These are phyloP conservation scores for Lepilemur septentrionalis DNA, from an alignment of 2,797 vertebrate genomes.

Conservation along the genomic window DNA sequence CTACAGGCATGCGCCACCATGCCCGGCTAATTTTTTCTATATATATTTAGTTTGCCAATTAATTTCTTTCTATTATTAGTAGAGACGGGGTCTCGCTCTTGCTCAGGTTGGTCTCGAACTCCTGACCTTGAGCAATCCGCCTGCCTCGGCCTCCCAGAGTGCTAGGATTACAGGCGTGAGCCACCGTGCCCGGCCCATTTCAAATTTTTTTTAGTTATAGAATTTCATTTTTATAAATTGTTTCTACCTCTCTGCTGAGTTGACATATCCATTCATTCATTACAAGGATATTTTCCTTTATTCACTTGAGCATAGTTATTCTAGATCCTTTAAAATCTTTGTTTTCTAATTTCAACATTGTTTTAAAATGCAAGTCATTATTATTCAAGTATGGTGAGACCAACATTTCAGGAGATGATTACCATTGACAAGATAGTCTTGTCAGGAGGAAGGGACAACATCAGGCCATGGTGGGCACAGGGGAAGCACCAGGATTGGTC, in stretches of 20 bases:
- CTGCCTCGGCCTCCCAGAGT: no score
- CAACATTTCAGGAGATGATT: background rate
- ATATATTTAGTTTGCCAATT: no score
- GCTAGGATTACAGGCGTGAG: no score
- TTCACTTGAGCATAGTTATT: background rate
- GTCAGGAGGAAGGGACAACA: background rate
- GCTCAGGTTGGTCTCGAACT: no score
- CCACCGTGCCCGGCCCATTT: no score
- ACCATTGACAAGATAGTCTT: background rate
- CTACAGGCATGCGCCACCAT: no score
- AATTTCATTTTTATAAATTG: background rate
- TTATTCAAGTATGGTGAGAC: background rate
- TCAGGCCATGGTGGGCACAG: background rate
- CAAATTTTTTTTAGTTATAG: background rate
- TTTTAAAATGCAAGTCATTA: background rate
- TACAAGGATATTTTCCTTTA: background rate
- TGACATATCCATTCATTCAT: background rate
- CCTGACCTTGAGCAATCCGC: no score
- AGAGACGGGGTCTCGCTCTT: no score
- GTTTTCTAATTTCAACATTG: background rate
- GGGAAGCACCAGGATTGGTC: background rate
- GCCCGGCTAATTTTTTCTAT: no score
- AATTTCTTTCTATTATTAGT: no score
- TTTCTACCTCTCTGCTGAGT: background rate
- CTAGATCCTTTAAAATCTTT: background rate